phyloP scores from a whole-genome alignment of 2,888 invertebrate genomes.

The Heliconius ismenius region DNA sequence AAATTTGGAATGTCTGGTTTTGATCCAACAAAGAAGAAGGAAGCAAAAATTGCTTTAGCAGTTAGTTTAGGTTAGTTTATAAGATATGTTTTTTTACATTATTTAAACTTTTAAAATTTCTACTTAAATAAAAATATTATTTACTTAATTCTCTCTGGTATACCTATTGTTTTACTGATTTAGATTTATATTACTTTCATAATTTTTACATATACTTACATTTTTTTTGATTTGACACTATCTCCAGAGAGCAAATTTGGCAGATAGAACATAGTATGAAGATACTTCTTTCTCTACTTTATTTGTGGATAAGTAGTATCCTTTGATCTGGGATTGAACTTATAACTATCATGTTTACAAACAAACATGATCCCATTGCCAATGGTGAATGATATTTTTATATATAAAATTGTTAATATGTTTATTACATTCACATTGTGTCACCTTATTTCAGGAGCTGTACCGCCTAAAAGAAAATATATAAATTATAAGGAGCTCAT shows the following conservation, averaged over 20 bases:
- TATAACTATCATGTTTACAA: not conserved
- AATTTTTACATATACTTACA: too few relatives aligned
- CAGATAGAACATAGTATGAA: too few relatives aligned
- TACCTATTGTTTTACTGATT: not conserved
- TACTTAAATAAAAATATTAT: not conserved
- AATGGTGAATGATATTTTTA: too few relatives aligned
- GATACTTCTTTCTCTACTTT: too few relatives aligned
- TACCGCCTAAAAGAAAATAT: slow-evolving; percentile 86
- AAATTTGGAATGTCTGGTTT: slow-evolving; percentile 92
- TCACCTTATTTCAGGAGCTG: slow-evolving; percentile 82
- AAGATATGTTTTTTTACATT: not conserved
- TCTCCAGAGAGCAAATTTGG: too few relatives aligned
- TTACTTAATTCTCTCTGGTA: not conserved
- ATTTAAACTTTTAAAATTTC: not conserved
- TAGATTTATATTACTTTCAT: not conserved
- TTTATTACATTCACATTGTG: too few relatives aligned
- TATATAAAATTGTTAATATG: too few relatives aligned
- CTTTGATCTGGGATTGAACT: not conserved
- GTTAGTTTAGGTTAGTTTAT: slow-evolving; percentile 86
- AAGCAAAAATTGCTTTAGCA: slow-evolving; percentile 89
- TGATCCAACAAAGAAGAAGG: slow-evolving; percentile 85
- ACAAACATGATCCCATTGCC: too few relatives aligned
- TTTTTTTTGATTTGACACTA: too few relatives aligned
- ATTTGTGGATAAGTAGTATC: too few relatives aligned
- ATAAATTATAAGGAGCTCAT: slow-evolving; percentile 88